phyloP scores from a whole-genome alignment of 1,140 invertebrate genomes.

The Drosophila kikkawai region DNA sequence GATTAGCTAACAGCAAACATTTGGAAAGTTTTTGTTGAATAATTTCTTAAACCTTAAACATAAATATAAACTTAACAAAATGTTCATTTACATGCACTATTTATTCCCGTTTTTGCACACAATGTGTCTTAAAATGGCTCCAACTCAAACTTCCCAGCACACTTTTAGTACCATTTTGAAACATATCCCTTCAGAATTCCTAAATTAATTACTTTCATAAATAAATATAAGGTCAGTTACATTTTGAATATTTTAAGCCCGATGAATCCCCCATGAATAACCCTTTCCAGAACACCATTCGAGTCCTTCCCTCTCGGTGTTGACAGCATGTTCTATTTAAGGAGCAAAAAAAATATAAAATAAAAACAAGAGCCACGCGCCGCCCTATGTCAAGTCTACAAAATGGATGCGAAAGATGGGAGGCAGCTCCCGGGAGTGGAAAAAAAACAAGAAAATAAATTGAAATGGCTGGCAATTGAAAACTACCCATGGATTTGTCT shows the following conservation, averaged over 20 bases:
- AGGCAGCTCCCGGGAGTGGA: background rate
- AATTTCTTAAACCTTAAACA: background rate
- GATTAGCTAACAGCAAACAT: background rate
- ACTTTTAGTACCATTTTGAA: background rate
- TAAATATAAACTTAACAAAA: background rate
- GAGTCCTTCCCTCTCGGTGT: slow-evolving; percentile 1
- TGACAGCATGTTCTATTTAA: slow-evolving; percentile 48
- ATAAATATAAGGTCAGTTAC: slow-evolving; percentile 3
- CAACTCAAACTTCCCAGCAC: too few species aligned
- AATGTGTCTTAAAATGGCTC: background rate
- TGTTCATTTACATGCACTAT: background rate
- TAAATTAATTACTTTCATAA: slow-evolving; percentile 20
- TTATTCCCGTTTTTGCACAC: background rate
- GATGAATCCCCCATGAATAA: background rate
- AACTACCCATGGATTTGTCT: slow-evolving; percentile 50
- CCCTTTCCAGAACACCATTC: slow-evolving; percentile 22
- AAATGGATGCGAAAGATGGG: slow-evolving; percentile 3
- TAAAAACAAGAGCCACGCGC: slow-evolving; percentile 2
- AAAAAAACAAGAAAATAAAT: slow-evolving; percentile 52
- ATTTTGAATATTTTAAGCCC: background rate
- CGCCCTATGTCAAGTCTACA: slow-evolving; percentile 40
- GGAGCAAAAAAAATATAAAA: slow-evolving; percentile 17
- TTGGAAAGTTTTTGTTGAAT: background rate
- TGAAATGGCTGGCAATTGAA: slow-evolving; percentile 57
- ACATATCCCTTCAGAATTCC: slow-evolving; percentile 4